Percentiles rank a stretch among this genome's conserved stretches.
phyloP scores from a whole-genome alignment of 2,888 invertebrate species.

The Ctena decussata region DNA sequence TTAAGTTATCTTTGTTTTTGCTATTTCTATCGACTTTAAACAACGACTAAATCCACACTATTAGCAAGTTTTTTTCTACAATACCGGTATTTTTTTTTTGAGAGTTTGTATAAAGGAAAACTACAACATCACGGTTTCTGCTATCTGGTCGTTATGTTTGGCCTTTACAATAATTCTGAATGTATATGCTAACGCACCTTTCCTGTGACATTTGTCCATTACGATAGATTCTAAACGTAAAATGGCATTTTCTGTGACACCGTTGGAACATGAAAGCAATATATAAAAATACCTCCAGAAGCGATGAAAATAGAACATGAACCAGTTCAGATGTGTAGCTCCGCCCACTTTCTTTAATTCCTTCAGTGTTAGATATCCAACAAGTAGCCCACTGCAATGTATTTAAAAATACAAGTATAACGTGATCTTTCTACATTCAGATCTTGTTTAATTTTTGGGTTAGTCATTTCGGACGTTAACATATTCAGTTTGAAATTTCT shows the following conservation, averaged over 20 bases:
- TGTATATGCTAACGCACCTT: neutral
- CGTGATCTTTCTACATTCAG: neutral
- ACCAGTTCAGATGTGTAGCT: conserved; percentile 69
- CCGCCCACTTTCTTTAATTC: conserved; percentile 70
- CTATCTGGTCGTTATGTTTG: too few species aligned
- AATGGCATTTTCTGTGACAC: neutral
- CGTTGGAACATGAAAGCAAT: neutral
- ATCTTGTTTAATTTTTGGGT: neutral
- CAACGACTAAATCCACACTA: too few species aligned
- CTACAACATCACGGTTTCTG: too few species aligned
- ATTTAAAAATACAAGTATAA: neutral
- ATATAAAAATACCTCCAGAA: conserved; percentile 71
- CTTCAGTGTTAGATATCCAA: conserved; percentile 69
- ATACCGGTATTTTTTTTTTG: too few species aligned
- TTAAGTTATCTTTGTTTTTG: too few species aligned
- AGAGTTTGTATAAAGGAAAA: too few species aligned
- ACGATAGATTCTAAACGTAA: neutral
- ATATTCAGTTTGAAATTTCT: too few species aligned
- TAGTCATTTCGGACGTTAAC: too few species aligned
- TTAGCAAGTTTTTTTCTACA: too few species aligned
- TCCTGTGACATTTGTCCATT: neutral
- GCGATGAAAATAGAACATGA: conserved; percentile 74
- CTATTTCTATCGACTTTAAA: too few species aligned
- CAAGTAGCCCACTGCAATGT: conserved; percentile 70
- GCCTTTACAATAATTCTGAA: neutral